Evolutionary conservation across 1,140 invertebrate species (phyloP).

Genomic region (Epicauta chinensis): DNA sequence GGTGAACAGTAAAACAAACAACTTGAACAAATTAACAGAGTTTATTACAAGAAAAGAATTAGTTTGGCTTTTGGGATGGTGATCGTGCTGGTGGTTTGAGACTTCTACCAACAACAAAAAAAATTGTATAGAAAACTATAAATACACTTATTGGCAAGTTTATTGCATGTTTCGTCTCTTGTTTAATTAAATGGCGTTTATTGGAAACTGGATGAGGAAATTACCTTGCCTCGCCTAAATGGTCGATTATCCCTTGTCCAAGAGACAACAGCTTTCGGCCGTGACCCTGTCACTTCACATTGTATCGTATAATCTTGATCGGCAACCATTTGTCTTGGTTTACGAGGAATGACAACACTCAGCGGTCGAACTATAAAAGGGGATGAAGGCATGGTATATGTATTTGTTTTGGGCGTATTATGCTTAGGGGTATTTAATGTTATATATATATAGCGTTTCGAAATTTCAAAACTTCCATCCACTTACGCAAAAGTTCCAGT

Average conservation of each 20-base stretch:
- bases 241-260: constrained; percentile 74
- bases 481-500: constrained; percentile 74
- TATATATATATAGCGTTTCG: background rate
- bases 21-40: constrained; percentile 5
- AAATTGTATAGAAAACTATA: too few relatives aligned
- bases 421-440: background rate
- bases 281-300: constrained; percentile 75
- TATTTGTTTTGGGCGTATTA: constrained; percentile 2
- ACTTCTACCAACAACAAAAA: too few relatives aligned
- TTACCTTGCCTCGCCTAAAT: constrained; percentile 65
- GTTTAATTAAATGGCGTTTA: too few relatives aligned
- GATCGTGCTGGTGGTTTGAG: too few relatives aligned
- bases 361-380: constrained; percentile 63
- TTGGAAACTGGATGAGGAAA: background rate
- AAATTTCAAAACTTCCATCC: constrained; percentile 3
- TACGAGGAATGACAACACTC: constrained; percentile 65
- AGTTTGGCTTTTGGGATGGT: too few relatives aligned
- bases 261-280: constrained; percentile 71
- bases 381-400: constrained; percentile 15
- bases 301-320: constrained; percentile 66
- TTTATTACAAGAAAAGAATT: background rate
- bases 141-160: too few relatives aligned
- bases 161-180: too few relatives aligned
- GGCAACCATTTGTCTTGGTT: constrained; percentile 68
- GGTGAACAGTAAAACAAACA: constrained; percentile 5